Evolutionary conservation across 2,797 vertebrate genomes (phyloP).

Genomic region (Caiman crocodilus): DNA sequence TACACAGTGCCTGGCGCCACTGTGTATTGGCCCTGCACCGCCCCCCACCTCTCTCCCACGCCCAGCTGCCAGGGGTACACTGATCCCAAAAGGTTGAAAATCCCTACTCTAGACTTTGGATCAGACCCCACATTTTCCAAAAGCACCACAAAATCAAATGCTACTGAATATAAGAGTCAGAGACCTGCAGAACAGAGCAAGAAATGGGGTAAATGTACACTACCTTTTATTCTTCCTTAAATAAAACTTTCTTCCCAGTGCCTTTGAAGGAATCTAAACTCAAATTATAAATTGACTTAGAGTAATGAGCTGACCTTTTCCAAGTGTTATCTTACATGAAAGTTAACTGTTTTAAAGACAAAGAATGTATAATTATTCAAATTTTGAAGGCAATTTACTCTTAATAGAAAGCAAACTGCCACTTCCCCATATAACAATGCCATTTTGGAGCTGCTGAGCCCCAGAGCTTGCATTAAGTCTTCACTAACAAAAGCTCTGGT

Average conservation of each 20-base stretch:
- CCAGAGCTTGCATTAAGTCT: constrained; percentile 22
- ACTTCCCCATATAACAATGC: constrained; percentile 8
- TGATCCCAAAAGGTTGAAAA: too few relatives aligned
- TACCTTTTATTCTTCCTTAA: background rate
- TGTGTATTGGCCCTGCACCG: too few relatives aligned
- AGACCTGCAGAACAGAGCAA: background rate
- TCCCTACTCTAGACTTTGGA: background rate
- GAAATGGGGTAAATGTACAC: background rate
- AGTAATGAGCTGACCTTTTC: constrained; percentile 47
- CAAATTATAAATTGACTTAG: constrained; percentile 29
- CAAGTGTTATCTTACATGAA: constrained; percentile 50
- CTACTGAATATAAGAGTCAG: background rate
- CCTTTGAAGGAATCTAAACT: constrained; percentile 11
- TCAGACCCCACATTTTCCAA: background rate
- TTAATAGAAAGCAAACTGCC: constrained; percentile 34
- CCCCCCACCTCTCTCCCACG: too few relatives aligned
- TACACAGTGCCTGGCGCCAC: too few relatives aligned
- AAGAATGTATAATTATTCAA: constrained; percentile 27
- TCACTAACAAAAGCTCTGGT: constrained; percentile 15
- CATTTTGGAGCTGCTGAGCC: constrained; percentile 33
- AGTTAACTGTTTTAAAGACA: constrained; percentile 44
- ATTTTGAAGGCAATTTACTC: background rate
- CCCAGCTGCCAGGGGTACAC: too few relatives aligned
- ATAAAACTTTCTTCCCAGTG: constrained; percentile 9
- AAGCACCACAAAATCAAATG: background rate